Evolutionary conservation across 2,797 vertebrate species (phyloP).

Genomic region (Anguilla marmorata): DNA sequence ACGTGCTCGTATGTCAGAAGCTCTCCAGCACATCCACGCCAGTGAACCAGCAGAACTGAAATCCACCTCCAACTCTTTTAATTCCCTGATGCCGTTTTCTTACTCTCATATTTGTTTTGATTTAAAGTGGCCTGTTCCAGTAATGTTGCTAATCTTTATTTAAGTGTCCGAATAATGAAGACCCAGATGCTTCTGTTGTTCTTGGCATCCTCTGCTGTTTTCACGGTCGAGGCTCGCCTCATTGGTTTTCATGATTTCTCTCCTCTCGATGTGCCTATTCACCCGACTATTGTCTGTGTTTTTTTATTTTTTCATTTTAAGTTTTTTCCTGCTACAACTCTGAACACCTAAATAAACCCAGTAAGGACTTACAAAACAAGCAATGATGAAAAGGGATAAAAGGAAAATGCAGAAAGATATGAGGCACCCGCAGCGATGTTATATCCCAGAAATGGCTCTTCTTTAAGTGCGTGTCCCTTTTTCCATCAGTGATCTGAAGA

Average conservation of each 20-base stretch:
- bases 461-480: slow-evolving; percentile 16
- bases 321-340: not conserved
- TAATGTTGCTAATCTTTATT: slow-evolving; percentile 10
- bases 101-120: not conserved
- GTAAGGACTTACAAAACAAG: slow-evolving; percentile 27
- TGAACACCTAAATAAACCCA: not conserved
- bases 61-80: not conserved
- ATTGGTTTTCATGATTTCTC: not conserved
- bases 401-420: not conserved
- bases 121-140: not conserved
- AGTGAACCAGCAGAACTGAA: not conserved
- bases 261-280: not conserved
- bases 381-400: not conserved
- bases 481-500: slow-evolving; percentile 14
- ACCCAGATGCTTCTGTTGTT: slow-evolving; percentile 10
- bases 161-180: not conserved
- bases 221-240: not conserved
- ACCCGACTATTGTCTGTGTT: not conserved
- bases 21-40: not conserved
- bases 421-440: slow-evolving; percentile 21
- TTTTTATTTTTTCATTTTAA: not conserved
- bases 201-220: slow-evolving; percentile 7
- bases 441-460: slow-evolving; percentile 20
- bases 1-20: too few relatives aligned
- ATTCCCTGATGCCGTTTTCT: not conserved